These are phyloP conservation scores for Netelia fuscicornis DNA, from an alignment of 2,888 invertebrate species.

Conservation along the genomic window DNA sequence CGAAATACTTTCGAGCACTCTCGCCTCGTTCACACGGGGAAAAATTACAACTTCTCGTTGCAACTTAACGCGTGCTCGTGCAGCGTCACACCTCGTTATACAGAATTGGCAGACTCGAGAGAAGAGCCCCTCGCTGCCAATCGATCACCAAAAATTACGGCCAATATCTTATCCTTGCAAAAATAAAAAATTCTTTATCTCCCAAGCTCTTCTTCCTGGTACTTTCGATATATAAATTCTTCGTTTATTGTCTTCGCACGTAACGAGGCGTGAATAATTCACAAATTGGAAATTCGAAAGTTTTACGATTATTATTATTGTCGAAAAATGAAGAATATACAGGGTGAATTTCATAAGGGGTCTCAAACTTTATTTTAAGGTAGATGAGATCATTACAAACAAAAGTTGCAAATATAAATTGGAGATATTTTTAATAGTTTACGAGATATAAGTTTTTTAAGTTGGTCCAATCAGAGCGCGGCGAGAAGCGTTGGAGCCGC, in stretches of 20 bases:
- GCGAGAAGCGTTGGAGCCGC: too few relatives aligned
- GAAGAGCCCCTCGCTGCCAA: constrained; percentile 13
- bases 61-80: constrained; percentile 40
- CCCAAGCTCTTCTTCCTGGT: background rate
- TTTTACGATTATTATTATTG: background rate
- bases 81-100: constrained; percentile 61
- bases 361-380: too few relatives aligned
- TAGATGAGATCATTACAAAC: too few relatives aligned
- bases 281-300: constrained; percentile 29
- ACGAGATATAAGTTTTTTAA: too few relatives aligned
- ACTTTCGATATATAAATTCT: constrained; percentile 23
- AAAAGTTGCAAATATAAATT: too few relatives aligned
- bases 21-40: background rate
- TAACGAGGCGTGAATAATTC: constrained; percentile 13
- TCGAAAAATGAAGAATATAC: background rate
- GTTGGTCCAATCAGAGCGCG: too few relatives aligned
- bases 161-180: constrained; percentile 57
- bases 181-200: constrained; percentile 44
- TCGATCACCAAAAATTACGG: constrained; percentile 62
- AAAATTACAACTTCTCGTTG: constrained; percentile 16
- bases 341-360: too few relatives aligned
- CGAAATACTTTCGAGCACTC: background rate
- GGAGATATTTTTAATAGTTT: too few relatives aligned
- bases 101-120: constrained; percentile 17
- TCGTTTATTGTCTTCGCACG: constrained; percentile 23